Evolutionary conservation across 2,888 invertebrate species (phyloP).

Genomic region (Hydraecia micacea): DNA sequence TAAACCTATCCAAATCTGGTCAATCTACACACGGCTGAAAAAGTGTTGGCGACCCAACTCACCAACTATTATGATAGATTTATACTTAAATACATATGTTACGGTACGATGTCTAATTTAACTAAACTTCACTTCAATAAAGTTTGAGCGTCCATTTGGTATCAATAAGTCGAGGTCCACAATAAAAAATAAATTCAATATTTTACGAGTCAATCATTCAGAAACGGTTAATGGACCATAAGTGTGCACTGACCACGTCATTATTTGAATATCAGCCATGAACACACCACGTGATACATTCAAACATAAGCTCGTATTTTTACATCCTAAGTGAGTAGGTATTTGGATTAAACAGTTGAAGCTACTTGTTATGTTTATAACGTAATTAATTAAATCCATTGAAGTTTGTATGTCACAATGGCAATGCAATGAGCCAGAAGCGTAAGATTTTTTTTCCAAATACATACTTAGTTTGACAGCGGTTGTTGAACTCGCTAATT

Average conservation of each 20-base stretch:
- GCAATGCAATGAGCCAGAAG: constrained; percentile 70
- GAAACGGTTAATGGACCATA: constrained; percentile 5
- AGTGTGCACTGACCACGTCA: constrained; percentile 24
- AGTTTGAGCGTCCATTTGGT: constrained; percentile 9
- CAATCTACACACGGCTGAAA: constrained; percentile 2
- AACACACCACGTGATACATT: constrained; percentile 28
- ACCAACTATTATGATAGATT: constrained; percentile 44
- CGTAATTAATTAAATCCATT: constrained; percentile 32
- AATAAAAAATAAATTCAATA: constrained; percentile 4
- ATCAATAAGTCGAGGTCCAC: neutral
- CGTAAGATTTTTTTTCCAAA: constrained; percentile 61
- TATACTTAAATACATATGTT: constrained; percentile 33
- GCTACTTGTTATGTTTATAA: constrained; percentile 6
- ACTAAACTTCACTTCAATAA: constrained; percentile 50
- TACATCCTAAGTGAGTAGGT: neutral
- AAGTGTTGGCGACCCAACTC: constrained; percentile 58
- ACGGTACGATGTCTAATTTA: constrained; percentile 59
- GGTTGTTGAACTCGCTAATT: constrained; percentile 81
- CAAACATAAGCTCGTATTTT: constrained; percentile 3
- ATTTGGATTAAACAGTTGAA: constrained; percentile 27
- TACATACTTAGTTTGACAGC: constrained; percentile 43
- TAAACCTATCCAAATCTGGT: neutral
- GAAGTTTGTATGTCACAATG: constrained; percentile 18
- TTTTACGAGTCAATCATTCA: constrained; percentile 21
- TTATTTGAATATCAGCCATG: constrained; percentile 21